phyloP scores from a whole-genome alignment of 2,888 invertebrate genomes.

The Caenorhabditis imperialis region DNA sequence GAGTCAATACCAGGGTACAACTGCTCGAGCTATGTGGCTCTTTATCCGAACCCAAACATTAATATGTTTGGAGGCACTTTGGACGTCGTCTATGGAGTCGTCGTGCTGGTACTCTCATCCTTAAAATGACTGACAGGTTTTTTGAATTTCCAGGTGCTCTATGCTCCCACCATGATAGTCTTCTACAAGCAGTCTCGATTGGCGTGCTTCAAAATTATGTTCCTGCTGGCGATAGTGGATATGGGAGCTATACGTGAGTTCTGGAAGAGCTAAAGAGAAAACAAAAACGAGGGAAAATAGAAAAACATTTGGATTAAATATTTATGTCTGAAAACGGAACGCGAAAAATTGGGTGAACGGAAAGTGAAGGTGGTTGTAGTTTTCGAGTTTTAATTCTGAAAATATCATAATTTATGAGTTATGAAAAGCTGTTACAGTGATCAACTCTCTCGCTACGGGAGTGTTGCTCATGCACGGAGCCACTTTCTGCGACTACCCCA shows the following conservation, averaged over 20 bases:
- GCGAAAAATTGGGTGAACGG: too few relatives aligned
- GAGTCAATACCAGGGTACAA: constrained; percentile 42
- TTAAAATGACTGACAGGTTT: too few relatives aligned
- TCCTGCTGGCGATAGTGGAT: constrained; percentile 35
- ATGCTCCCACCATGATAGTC: constrained; percentile 36
- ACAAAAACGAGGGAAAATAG: too few relatives aligned
- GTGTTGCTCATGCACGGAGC: constrained; percentile 38
- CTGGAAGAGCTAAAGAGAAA: too few relatives aligned
- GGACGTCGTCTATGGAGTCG: constrained; percentile 30
- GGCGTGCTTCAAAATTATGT: constrained; percentile 50
- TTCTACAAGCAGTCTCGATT: constrained; percentile 39
- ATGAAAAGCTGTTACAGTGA: constrained; percentile 7
- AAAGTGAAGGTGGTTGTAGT: too few relatives aligned
- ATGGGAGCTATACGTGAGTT: constrained; percentile 43
- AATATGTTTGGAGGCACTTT: constrained; percentile 15
- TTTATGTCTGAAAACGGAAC: too few relatives aligned
- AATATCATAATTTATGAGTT: background rate
- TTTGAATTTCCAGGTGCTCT: constrained; percentile 25
- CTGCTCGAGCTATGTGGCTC: constrained; percentile 18
- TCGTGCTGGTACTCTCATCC: constrained; percentile 27
- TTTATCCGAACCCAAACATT: constrained; percentile 14
- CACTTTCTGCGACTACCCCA: constrained; percentile 40
- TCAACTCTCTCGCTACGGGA: constrained; percentile 39
- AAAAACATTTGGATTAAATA: background rate
- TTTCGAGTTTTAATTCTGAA: too few relatives aligned